phyloP scores from a whole-genome alignment of 1,140 invertebrate species.

The Lethrus apterus region DNA sequence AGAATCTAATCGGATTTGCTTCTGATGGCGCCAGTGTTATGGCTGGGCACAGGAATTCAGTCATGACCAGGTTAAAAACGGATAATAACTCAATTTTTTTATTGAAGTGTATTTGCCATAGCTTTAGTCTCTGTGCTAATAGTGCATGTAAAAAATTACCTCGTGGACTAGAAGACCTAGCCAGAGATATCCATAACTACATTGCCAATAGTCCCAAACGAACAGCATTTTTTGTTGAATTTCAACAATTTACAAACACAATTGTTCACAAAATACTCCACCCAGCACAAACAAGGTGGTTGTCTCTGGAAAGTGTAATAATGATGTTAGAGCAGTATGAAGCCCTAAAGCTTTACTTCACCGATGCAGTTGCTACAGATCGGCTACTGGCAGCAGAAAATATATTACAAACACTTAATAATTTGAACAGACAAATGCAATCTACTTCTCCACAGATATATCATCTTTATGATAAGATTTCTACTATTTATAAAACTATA shows the following conservation, averaged over 20 bases:
- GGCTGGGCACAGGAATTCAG: slow-evolving; percentile 15
- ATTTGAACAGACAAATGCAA: too few relatives aligned
- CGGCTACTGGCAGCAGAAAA: too few relatives aligned
- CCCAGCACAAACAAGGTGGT: too few relatives aligned
- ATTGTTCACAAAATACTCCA: slow-evolving; percentile 28
- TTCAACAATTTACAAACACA: slow-evolving; percentile 29
- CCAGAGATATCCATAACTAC: slow-evolving; percentile 28
- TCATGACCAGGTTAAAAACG: slow-evolving; percentile 3
- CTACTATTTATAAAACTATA: too few relatives aligned
- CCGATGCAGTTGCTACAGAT: too few relatives aligned
- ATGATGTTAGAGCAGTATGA: too few relatives aligned
- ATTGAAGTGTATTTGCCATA: slow-evolving; percentile 24
- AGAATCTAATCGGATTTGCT: slow-evolving; percentile 40
- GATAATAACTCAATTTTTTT: slow-evolving; percentile 7
- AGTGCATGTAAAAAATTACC: slow-evolving; percentile 28
- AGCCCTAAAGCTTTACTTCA: too few relatives aligned
- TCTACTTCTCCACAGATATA: too few relatives aligned
- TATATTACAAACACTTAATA: too few relatives aligned
- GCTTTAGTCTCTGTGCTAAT: slow-evolving; percentile 33
- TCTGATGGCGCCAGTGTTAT: slow-evolving; percentile 33
- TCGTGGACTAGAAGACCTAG: slow-evolving; percentile 21
- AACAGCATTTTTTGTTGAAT: slow-evolving; percentile 16
- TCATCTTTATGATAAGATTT: too few relatives aligned
- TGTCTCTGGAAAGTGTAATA: too few relatives aligned
- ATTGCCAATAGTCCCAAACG: slow-evolving; percentile 29